Evolutionary conservation across 2,113 vertebrate species (phyloP).

Genomic region (Forbesichthys papilliferus): DNA sequence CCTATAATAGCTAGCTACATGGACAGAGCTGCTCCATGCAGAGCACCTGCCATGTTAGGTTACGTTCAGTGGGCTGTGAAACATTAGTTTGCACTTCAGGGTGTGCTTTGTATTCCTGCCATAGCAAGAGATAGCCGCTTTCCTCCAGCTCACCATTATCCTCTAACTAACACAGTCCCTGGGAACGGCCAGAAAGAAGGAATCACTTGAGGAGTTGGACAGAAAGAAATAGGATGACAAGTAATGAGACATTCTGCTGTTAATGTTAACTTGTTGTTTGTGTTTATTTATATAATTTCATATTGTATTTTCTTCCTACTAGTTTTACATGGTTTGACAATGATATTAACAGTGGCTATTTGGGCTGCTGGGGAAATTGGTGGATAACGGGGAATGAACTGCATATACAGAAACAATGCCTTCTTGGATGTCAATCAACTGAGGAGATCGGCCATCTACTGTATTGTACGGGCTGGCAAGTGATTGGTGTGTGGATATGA

Average conservation of each 20-base stretch:
- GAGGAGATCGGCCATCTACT: not conserved
- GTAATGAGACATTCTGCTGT: no score
- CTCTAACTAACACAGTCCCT: constrained; percentile 24
- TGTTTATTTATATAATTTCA: no score
- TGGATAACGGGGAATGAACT: constrained; percentile 21
- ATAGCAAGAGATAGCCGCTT: constrained; percentile 5
- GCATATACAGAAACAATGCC: not conserved
- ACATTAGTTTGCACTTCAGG: constrained; percentile 51
- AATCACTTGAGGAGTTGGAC: not conserved
- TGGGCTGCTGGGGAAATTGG: constrained; percentile 14
- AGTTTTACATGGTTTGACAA: no score
- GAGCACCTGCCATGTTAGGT: constrained; percentile 21
- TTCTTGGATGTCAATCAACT: constrained; percentile 9
- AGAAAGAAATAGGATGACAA: not conserved
- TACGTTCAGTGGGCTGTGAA: constrained; percentile 41
- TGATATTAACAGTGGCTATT: not conserved
- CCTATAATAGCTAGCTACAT: constrained; percentile 11
- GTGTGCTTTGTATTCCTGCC: constrained; percentile 39
- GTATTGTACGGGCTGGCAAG: no score
- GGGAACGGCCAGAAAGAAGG: not conserved
- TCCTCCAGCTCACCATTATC: constrained; percentile 26
- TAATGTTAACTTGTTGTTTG: no score
- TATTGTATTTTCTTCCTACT: no score
- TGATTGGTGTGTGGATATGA: no score
- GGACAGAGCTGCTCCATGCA: constrained; percentile 25